Conservation (phyloP, 2,797 vertebrate genomes). For the Aulostomus chinensis region DNA sequence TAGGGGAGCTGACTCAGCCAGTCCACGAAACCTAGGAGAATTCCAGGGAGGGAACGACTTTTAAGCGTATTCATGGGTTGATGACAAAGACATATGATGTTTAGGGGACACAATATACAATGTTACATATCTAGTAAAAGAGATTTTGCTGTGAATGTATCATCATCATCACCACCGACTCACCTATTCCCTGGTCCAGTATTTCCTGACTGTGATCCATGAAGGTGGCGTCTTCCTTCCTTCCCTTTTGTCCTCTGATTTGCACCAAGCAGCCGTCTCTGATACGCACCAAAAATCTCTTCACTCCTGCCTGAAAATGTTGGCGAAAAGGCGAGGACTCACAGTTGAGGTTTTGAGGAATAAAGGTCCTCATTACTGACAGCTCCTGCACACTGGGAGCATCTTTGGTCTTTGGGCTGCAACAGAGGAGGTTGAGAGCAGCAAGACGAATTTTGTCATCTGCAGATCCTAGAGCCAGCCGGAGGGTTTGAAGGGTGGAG, state of each 20-base stretch:
- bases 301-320: constrained; percentile 83
- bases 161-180: constrained; percentile 53
- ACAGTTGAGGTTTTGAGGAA: constrained; percentile 87
- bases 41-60: too few species aligned
- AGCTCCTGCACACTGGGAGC: constrained; percentile 73
- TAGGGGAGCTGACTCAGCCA: constrained; percentile 85
- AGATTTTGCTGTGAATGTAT: too few species aligned
- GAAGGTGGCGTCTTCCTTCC: not conserved
- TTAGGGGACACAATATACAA: too few species aligned
- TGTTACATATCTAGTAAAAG: too few species aligned
- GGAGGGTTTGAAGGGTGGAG: constrained; percentile 67
- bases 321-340: constrained; percentile 89
- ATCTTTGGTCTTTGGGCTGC: constrained; percentile 83
- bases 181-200: constrained; percentile 82
- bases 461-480: constrained; percentile 72
- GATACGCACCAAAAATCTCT: constrained; percentile 83
- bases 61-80: too few species aligned
- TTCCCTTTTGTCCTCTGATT: constrained; percentile 69
- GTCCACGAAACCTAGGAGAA: constrained; percentile 81
- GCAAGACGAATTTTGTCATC: constrained; percentile 86
- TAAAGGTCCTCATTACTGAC: constrained; percentile 74
- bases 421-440: constrained; percentile 83
- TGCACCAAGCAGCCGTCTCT: constrained; percentile 84
- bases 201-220: constrained; percentile 18
- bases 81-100: too few species aligned